Percentiles rank a stretch among this genome's conserved stretches.
phyloP scores from a whole-genome alignment of 1,140 invertebrate species.

The Pantala flavescens region DNA sequence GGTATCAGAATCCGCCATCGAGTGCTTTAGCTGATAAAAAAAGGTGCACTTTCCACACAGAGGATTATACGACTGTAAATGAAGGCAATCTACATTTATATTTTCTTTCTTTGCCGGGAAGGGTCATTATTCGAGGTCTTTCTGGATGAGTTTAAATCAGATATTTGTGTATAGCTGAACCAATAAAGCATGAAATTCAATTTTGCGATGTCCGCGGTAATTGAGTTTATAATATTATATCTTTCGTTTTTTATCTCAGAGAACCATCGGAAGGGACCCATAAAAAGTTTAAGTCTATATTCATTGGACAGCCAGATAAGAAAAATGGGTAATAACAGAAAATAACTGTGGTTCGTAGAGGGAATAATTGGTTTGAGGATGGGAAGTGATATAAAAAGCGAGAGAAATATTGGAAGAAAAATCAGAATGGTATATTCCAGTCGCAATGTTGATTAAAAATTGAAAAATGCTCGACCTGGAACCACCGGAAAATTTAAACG shows the following conservation, averaged over 20 bases:
- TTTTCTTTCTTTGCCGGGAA: background rate
- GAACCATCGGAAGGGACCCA: no score
- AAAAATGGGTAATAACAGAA: background rate
- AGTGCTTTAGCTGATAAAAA: conserved; percentile 10
- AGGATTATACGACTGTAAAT: conserved; percentile 2
- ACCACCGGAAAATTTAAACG: background rate
- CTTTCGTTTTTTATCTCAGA: background rate
- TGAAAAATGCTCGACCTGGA: background rate
- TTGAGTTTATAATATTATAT: background rate
- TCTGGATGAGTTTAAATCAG: background rate
- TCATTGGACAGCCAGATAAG: background rate
- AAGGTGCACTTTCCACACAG: background rate
- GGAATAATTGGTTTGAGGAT: background rate
- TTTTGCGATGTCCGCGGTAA: background rate
- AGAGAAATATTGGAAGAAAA: background rate
- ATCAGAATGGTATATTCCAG: background rate
- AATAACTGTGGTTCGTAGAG: background rate
- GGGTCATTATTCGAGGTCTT: conserved; percentile 4
- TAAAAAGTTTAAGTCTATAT: background rate
- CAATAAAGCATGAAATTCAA: conserved; percentile 4
- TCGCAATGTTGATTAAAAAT: background rate
- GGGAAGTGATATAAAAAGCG: background rate
- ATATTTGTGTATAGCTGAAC: background rate
- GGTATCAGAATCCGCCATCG: conserved; percentile 7
- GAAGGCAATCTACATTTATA: conserved; percentile 10